phyloP scores from a whole-genome alignment of 2,888 invertebrate species.

The Drosophila infuscata region DNA sequence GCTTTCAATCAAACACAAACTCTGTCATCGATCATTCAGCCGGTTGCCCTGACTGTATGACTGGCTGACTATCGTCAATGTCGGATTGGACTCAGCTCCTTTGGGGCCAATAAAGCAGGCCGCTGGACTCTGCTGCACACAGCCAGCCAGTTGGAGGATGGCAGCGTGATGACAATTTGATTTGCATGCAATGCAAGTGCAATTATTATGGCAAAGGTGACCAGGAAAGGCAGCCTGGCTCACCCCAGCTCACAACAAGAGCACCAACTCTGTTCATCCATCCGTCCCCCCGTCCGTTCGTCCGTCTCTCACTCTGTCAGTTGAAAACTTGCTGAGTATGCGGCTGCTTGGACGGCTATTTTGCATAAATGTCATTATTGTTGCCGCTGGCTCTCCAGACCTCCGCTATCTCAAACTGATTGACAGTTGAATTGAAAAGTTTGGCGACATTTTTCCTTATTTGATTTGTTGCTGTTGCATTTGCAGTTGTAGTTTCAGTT shows the following conservation, averaged over 20 bases:
- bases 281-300: not conserved
- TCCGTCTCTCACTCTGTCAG: slow-evolving; percentile 17
- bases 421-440: slow-evolving; percentile 84
- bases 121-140: slow-evolving; percentile 50
- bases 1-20: slow-evolving; percentile 84
- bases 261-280: slow-evolving; percentile 6
- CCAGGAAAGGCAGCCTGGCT: slow-evolving; percentile 54
- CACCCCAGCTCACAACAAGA: slow-evolving; percentile 40
- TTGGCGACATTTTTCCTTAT: slow-evolving; percentile 84
- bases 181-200: slow-evolving; percentile 84
- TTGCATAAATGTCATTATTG: slow-evolving; percentile 81
- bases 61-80: slow-evolving; percentile 54
- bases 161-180: slow-evolving; percentile 84
- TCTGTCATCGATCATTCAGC: slow-evolving; percentile 83
- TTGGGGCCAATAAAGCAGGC: slow-evolving; percentile 80
- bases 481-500: slow-evolving; percentile 15
- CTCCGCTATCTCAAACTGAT: slow-evolving; percentile 83
- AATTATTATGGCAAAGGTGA: slow-evolving; percentile 83
- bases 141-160: slow-evolving; percentile 31
- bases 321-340: slow-evolving; percentile 36
- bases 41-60: slow-evolving; percentile 36
- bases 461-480: slow-evolving; percentile 73
- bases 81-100: slow-evolving; percentile 62
- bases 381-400: slow-evolving; percentile 72
- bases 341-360: slow-evolving; percentile 55